Base-by-base conservation (phyloP, 2,888 invertebrate genomes). In the Oegoconia quadripuncta region DNA sequence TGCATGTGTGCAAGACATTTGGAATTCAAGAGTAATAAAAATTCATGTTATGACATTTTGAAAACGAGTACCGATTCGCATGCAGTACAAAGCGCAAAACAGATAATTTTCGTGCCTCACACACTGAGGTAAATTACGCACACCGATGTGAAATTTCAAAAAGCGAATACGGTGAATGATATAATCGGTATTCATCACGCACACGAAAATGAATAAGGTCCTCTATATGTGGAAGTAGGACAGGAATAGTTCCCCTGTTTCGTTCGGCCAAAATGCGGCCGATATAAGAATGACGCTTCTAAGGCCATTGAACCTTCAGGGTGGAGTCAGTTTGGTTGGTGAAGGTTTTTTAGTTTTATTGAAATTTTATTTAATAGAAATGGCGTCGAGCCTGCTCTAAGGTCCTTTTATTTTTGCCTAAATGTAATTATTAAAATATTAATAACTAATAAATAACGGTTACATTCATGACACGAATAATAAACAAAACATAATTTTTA, bases 201-300 rank as follows among this genome's bases (percentile, higher is more conserved):
- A 79, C 74, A 73, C 75, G 70, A 81, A 82, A 74, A 77, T 77
- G 68, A 67, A 70, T 68, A 61, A 69, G 71, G 58, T 55, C 58
- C 55, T 44, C 56, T 51, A 54, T 52, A 48, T 41, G 81, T 64
- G 64, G 31, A 74, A 84, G 43, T 34, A 68, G 46, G 84, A 83
- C 48, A 48, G 65, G 47, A 52, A 58, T 56, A 73, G 55, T 68
- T 74, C 62, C 64, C 64, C 65, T 59, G 73, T 77, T 82, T 73
- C 76, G 67, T 65, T 67, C 64, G 66, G 68, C 86, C 86, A 76
- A 86, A 86, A 81, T 82, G 83, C 79, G 72, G 74, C 82, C 79
- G 74, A 83, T 84, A 84, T 81, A 84, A 86, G 86, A 84, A 84
- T 86, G 83, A 86, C 81, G 79, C 72, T 74, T 74, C n/a, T 64